phyloP scores from a whole-genome alignment of 2,113 vertebrate genomes.

The Promerops cafer region DNA sequence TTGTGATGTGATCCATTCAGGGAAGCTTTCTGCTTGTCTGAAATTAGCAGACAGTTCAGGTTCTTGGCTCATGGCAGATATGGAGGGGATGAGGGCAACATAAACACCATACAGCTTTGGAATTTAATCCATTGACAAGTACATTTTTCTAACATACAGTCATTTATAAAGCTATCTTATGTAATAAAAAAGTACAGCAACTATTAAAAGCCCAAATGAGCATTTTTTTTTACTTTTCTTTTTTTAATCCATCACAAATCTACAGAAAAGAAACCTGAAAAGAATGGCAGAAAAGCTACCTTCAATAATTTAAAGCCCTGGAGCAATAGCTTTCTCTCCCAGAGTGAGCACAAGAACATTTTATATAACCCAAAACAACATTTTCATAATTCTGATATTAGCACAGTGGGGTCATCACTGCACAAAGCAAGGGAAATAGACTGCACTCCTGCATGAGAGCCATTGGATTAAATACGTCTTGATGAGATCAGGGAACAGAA shows the following conservation, averaged over 20 bases:
- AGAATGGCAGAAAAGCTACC: neutral
- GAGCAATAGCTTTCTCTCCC: neutral
- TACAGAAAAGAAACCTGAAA: neutral
- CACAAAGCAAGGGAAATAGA: neutral
- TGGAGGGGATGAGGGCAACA: neutral
- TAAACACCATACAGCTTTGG: neutral
- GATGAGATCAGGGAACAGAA: neutral
- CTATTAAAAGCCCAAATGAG: neutral
- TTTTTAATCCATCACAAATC: neutral
- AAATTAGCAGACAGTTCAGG: neutral
- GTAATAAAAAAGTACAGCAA: neutral
- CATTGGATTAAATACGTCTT: neutral
- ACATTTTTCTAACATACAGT: neutral
- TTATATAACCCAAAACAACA: neutral
- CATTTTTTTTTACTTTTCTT: neutral
- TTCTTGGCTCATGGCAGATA: neutral
- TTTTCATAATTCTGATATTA: slow-evolving; percentile 16
- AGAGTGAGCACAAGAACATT: neutral
- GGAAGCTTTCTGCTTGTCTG: neutral
- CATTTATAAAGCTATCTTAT: neutral
- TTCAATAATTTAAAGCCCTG: neutral
- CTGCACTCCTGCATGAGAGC: neutral
- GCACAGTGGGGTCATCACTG: neutral
- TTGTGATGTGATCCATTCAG: neutral
- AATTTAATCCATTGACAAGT: neutral